Base-by-base conservation (phyloP, 2,113 vertebrate species). In the Rutilus rutilus region DNA sequence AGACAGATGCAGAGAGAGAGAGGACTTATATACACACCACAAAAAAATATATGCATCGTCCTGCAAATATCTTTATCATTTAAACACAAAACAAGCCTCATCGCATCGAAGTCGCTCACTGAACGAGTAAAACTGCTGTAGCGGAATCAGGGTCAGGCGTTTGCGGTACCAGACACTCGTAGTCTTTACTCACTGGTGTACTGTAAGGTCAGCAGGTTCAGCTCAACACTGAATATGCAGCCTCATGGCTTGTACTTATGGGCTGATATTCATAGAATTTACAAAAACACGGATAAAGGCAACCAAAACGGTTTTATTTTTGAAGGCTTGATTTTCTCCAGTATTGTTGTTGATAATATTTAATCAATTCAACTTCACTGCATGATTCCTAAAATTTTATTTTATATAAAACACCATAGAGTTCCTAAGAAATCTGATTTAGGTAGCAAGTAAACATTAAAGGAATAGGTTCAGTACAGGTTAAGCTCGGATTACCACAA, bases 161-260 rank as follows among this genome's bases (percentile, higher is more conserved):
- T 10, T 65, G 39, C 0, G 7, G 9, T 30, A 30, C 10, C 45
- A 52, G 42, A 23, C 42, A 45, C 47, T 33, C 17, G 27, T 47
- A 23, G 62, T 82, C 45, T 82, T 30, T 65, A 25, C 57, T 69
- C 80, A 62, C 77, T 42, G 78, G 69, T 81, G 85, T 84, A 85
- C 62, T 85, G 82, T 52, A 42, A 65, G 88, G 69, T 89, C 88
- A 89, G 88, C 85, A 85, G 82, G 60, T 78, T 89, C 9, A 42
- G 82, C 88, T 52, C 82, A 69, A 12, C 39, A 25, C 77, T 86
- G 82, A 87, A 86, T 86, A 87, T 77, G 25, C 27, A 57, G 25
- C 27, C 15, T 86, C 85, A 85, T 27, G 73, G 85, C 25, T 82
- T 86, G 59, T 82, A 36, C 77, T 62, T 60, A 60, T 42, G 77